A percentile compares a stretch with the other conserved stretches of the same genome.
Evolutionary conservation across 2,888 invertebrate genomes (phyloP).

Genomic region (Agriopis marginaria): DNA sequence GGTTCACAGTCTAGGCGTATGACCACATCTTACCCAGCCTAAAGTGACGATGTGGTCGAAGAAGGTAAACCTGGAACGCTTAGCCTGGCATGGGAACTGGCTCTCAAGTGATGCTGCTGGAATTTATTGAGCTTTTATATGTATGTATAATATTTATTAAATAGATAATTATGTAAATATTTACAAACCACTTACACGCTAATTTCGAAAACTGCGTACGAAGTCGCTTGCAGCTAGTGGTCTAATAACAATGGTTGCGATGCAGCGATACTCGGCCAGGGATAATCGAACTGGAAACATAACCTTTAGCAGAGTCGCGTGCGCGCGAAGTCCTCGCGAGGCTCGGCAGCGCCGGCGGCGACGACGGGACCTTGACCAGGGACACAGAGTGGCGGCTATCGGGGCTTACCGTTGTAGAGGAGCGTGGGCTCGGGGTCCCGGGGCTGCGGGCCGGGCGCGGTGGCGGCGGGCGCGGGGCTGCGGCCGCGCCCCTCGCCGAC

Average conservation of each 20-base stretch:
- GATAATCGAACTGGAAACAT: slow-evolving; percentile 8
- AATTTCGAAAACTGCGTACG: no score
- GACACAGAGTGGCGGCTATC: slow-evolving; percentile 59
- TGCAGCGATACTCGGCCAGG: slow-evolving; percentile 8
- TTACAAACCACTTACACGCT: no score
- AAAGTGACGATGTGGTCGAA: no score
- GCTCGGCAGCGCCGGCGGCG: slow-evolving; percentile 84
- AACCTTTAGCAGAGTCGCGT: slow-evolving; percentile 18
- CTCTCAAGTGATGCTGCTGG: no score
- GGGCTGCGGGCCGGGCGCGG: slow-evolving; percentile 90
- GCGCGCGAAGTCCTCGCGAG: slow-evolving; percentile 22
- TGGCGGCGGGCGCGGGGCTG: slow-evolving; percentile 84
- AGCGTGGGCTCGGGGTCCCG: slow-evolving; percentile 90
- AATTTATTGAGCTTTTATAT: no score
- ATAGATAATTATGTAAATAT: no score
- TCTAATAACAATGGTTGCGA: slow-evolving; percentile 31
- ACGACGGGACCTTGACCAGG: slow-evolving; percentile 66
- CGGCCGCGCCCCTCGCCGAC: slow-evolving; percentile 91
- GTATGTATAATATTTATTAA: no score
- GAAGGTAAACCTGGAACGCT: no score
- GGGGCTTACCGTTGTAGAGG: slow-evolving; percentile 90
- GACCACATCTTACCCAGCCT: no score
- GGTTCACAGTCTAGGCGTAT: no score
- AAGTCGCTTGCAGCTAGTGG: neutral
- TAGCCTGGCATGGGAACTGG: no score